Conservation (phyloP, 2,113 vertebrate genomes). For the Oreotrochilus melanogaster region DNA sequence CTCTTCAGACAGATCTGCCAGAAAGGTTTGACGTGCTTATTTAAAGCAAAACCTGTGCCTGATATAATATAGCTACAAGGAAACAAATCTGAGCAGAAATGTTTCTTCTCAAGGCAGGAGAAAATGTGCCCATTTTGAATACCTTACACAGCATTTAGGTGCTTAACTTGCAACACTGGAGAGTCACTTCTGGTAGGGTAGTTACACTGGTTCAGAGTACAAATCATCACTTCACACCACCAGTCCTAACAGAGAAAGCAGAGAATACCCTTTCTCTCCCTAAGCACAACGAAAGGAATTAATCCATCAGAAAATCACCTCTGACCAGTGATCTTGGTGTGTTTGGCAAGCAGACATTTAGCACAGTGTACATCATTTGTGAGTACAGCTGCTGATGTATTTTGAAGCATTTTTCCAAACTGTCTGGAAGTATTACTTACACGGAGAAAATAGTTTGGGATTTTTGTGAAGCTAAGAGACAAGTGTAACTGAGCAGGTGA, state of each 20-base stretch:
- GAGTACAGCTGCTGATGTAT: background rate
- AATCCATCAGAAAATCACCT: background rate
- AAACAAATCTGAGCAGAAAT: constrained; percentile 39
- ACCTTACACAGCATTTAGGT: background rate
- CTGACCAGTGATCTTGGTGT: background rate
- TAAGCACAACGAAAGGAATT: background rate
- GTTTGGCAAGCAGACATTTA: background rate
- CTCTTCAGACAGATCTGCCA: constrained; percentile 42
- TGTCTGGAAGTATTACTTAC: background rate
- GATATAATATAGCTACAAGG: constrained; percentile 61
- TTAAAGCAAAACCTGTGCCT: constrained; percentile 68
- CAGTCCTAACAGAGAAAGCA: background rate
- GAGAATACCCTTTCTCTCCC: background rate
- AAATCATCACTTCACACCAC: background rate
- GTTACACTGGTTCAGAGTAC: background rate
- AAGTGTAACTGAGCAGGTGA: background rate
- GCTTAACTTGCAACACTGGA: background rate
- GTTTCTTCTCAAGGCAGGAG: background rate
- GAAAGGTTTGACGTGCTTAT: constrained; percentile 49
- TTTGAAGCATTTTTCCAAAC: background rate
- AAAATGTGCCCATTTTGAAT: background rate
- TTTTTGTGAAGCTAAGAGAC: background rate
- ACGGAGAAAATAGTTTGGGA: background rate
- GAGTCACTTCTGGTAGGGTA: background rate
- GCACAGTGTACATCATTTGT: background rate